Evolutionary conservation across 1,140 invertebrate genomes (phyloP).

Genomic region (Capitella teleta): DNA sequence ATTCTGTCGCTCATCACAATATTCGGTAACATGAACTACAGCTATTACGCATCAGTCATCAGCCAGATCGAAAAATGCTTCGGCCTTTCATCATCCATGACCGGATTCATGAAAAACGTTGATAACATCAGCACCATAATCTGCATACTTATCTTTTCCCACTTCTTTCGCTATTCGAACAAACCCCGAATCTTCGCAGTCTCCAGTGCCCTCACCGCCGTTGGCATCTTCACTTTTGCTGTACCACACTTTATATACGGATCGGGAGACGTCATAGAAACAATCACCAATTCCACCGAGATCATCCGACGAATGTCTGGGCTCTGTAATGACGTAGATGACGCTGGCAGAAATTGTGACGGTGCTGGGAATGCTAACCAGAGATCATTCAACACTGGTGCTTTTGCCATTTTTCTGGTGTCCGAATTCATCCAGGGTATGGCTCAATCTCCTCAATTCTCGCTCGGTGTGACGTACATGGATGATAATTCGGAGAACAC

Average conservation of each 20-base stretch:
- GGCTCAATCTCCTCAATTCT: not conserved
- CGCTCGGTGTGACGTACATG: constrained; percentile 4
- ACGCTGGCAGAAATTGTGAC: not conserved
- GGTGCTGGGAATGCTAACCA: not conserved
- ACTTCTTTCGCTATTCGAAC: constrained; percentile 17
- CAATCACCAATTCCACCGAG: too few species aligned
- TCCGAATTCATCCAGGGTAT: constrained; percentile 3
- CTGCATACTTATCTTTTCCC: constrained; percentile 2
- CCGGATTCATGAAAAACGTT: constrained; percentile 6
- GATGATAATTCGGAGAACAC: constrained; percentile 3
- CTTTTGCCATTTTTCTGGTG: constrained; percentile 2
- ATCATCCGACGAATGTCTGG: not conserved
- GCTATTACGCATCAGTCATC: constrained; percentile 6
- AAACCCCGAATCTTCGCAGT: constrained; percentile 38
- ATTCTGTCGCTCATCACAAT: constrained; percentile 1
- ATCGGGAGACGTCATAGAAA: not conserved
- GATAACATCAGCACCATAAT: constrained; percentile 10
- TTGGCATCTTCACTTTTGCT: constrained; percentile 52
- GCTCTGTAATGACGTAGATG: not conserved
- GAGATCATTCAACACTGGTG: constrained; percentile 1
- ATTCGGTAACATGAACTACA: constrained; percentile 6
- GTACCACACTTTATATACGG: constrained; percentile 60
- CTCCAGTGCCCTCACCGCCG: constrained; percentile 27
- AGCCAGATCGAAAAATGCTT: constrained; percentile 6
- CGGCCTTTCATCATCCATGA: constrained; percentile 5